These are phyloP conservation scores for Aspidoscelis tigris DNA, from an alignment of 2,113 vertebrate species.

Conservation along the genomic window DNA sequence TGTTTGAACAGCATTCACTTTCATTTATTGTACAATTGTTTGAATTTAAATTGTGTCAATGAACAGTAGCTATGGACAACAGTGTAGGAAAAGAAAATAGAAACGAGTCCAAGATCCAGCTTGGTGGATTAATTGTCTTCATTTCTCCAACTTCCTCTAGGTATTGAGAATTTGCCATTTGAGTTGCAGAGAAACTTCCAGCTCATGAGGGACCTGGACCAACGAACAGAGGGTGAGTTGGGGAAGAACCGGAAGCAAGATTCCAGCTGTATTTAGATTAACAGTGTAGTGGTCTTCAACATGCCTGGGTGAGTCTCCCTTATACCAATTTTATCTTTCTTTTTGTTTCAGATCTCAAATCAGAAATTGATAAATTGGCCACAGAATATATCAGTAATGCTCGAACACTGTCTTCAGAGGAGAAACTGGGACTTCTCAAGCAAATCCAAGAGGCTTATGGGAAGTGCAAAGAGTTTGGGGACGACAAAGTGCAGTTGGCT, in stretches of 20 bases:
- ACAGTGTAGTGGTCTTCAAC: background rate
- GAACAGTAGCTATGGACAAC: background rate
- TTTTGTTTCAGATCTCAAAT: slow-evolving; percentile 89
- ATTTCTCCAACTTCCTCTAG: slow-evolving; percentile 65
- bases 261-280: background rate
- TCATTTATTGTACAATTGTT: background rate
- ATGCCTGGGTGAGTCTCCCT: background rate
- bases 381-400: slow-evolving; percentile 93
- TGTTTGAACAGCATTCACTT: background rate
- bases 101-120: background rate
- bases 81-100: background rate
- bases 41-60: background rate
- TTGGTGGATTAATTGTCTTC: background rate
- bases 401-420: slow-evolving; percentile 88
- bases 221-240: slow-evolving; percentile 91
- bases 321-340: slow-evolving; percentile 35
- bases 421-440: slow-evolving; percentile 91
- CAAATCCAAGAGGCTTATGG: slow-evolving; percentile 96
- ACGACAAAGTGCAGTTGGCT: slow-evolving; percentile 97
- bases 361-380: slow-evolving; percentile 93
- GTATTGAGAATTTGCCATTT: slow-evolving; percentile 96
- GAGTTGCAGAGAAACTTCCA: slow-evolving; percentile 98
- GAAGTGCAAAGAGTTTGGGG: slow-evolving; percentile 97
- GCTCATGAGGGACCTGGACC: slow-evolving; percentile 95
- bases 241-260: background rate